Conservation (phyloP, 1,140 invertebrate genomes). For the Philopotamus ludificatus region DNA sequence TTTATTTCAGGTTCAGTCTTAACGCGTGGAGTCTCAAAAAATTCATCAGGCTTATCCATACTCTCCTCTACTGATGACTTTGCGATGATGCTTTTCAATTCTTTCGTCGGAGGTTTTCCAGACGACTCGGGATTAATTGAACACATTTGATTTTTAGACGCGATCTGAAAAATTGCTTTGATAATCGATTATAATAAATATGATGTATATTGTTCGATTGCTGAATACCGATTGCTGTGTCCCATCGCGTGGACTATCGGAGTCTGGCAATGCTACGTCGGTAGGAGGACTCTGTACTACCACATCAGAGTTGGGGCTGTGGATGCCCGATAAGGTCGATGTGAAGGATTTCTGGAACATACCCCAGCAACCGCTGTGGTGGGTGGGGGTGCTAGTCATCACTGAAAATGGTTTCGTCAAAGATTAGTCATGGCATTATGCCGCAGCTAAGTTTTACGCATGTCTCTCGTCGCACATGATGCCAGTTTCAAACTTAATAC, state of each 20-base stretch:
- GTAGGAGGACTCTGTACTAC: conserved; percentile 48
- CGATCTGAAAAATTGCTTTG: conserved; percentile 9
- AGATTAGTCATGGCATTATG: background rate
- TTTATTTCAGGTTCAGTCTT: background rate
- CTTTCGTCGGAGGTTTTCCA: conserved; percentile 1
- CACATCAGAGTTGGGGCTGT: conserved; percentile 43
- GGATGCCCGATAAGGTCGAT: conserved; percentile 54
- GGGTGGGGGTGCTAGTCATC: conserved; percentile 53
- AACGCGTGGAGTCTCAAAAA: conserved; percentile 12
- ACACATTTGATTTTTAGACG: conserved; percentile 20
- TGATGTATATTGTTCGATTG: background rate
- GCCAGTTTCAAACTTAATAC: no score
- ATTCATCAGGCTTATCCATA: conserved; percentile 8
- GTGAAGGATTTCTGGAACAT: conserved; percentile 49
- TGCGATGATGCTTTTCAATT: conserved; percentile 28
- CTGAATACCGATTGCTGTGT: background rate
- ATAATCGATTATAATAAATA: background rate
- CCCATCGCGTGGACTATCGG: background rate
- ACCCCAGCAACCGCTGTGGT: conserved; percentile 46
- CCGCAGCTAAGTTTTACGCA: background rate
- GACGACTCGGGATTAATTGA: conserved; percentile 27
- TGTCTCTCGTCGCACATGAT: no score
- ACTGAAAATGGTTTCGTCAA: conserved; percentile 21
- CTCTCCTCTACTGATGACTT: background rate
- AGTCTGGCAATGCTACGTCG: conserved; percentile 46